Base-by-base conservation (phyloP, 2,113 vertebrate species). In the Nesoenas mayeri region DNA sequence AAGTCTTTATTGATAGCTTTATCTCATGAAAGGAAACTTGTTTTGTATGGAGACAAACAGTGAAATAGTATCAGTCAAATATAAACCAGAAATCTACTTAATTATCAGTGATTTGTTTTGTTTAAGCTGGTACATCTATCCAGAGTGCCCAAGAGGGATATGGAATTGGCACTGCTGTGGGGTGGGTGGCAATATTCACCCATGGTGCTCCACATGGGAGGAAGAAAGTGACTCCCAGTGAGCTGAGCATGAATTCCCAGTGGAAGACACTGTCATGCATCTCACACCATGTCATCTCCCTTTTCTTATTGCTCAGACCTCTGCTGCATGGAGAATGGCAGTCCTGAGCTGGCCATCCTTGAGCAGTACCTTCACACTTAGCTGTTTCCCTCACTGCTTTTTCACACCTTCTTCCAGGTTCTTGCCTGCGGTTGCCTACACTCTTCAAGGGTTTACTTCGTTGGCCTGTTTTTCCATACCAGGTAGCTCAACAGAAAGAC, bases 161-260 rank as follows among this genome's bases (percentile, higher is more conserved):
- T 29, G 31, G 56, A 29, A 53, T 12, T 16, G 25, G 11, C 16
- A 36, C 11, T 31, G 18, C 17, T 20, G 19, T 25, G 22, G 25
- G 18, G 4, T 0, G 1, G 72, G 9, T 0, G 1, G 6, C 10
- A 56, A 4, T 26, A 51, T 53, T 77, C 32, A 48, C 7, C 10
- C 29, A 54, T 0, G 0, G 22, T 2, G 2, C 16, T 36, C 21
- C 28, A 47, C 1, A 1, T 1, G 1, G n/a, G 38, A 61, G 16
- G 26, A 78, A 58, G 3, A 0, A 77, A 56, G n/a, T 19, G 9
- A 18, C 8, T 42, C 8, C 32, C 28, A n/a, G 17, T 10, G 40
- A 32, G 3, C 15, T 50, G 28, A 69, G 29, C 36, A 48, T 2
- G 3, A 92, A 89, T 67, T 73, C 21, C 22, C 1, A 3, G n/a